Evolutionary conservation across 2,113 vertebrate genomes (phyloP).

Genomic region (Pseudopipra pipra): DNA sequence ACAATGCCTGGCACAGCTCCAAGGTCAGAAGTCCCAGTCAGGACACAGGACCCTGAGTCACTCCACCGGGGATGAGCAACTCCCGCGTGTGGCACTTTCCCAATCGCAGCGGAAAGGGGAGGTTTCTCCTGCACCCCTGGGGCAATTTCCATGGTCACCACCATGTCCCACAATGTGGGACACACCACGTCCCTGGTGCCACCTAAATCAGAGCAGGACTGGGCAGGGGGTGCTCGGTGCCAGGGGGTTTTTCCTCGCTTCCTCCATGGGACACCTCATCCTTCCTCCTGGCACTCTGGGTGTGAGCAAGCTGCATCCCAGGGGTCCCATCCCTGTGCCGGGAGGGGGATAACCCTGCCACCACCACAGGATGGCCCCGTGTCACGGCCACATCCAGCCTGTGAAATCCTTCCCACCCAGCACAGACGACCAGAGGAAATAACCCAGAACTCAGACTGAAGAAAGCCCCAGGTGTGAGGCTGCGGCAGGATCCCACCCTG

Average conservation of each 20-base stretch:
- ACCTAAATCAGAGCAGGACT: not conserved
- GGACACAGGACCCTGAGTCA: slow-evolving; percentile 42
- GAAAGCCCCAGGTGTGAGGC: accelerated
- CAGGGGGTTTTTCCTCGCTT: accelerated
- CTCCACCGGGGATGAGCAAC: not conserved
- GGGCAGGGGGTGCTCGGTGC: not conserved
- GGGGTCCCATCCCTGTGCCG: accelerated
- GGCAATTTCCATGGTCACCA: not conserved
- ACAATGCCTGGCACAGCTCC: not conserved
- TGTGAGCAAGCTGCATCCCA: not conserved
- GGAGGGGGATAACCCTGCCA: not conserved
- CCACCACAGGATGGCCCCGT: accelerated
- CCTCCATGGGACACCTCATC: not conserved
- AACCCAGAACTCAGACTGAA: accelerated
- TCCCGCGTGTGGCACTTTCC: not conserved
- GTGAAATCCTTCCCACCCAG: not conserved
- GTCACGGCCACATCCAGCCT: not conserved
- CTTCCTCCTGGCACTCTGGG: not conserved
- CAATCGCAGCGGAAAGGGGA: not conserved
- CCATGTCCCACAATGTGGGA: not conserved
- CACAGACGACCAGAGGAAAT: accelerated
- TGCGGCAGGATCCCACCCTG: not conserved
- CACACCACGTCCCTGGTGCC: not conserved
- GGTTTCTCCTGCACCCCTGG: not conserved
- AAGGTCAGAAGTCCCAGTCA: not conserved